Evolutionary conservation across 2,113 vertebrate species (phyloP).

Genomic region (Odocoileus hemionus): DNA sequence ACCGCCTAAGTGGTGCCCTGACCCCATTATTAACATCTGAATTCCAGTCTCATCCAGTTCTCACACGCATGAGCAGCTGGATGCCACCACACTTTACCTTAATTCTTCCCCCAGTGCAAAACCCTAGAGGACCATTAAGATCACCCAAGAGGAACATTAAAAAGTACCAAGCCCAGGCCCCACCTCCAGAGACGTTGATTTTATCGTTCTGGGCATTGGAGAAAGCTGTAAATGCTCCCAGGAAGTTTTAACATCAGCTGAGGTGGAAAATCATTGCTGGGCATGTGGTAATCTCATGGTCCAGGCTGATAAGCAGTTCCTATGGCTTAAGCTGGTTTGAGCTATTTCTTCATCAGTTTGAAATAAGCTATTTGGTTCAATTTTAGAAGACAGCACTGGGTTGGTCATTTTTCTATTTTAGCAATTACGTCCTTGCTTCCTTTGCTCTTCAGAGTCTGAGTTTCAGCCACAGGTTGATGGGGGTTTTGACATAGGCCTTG

Average conservation of each 20-base stretch:
- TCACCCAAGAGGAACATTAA: neutral
- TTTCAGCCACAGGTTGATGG: neutral
- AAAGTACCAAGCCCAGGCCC: neutral
- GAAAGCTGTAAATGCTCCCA: neutral
- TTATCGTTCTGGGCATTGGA: neutral
- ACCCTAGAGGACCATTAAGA: neutral
- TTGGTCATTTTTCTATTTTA: neutral
- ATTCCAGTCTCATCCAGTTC: neutral
- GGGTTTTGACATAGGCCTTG: neutral
- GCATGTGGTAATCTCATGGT: neutral
- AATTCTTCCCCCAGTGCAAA: neutral
- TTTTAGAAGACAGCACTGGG: neutral
- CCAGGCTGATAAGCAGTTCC: neutral
- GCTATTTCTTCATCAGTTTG: neutral
- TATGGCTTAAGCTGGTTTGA: neutral
- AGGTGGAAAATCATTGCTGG: neutral
- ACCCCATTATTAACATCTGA: neutral
- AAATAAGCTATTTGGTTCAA: constrained; percentile 5
- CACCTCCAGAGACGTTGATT: neutral
- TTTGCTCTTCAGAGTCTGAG: neutral
- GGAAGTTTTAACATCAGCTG: neutral
- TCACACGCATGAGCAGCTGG: neutral
- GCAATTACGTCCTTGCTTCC: neutral
- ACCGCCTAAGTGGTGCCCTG: neutral
- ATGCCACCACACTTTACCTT: neutral